These are phyloP conservation scores for Apodemia duryi DNA, from an alignment of 2,888 invertebrate species.

Conservation along the genomic window DNA sequence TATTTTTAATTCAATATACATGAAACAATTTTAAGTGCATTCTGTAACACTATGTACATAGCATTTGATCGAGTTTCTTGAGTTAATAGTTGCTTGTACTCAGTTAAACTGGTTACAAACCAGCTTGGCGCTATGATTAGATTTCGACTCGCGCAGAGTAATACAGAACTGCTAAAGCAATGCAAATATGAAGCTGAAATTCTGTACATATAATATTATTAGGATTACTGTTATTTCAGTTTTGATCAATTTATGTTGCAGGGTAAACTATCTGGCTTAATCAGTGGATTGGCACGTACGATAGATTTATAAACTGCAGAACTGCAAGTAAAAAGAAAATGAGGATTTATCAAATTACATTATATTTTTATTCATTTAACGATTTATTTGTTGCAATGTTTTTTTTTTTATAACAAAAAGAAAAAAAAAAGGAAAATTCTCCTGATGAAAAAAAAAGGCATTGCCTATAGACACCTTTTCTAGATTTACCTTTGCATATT, in stretches of 20 bases:
- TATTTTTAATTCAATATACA: not conserved
- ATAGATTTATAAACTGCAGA: too few relatives aligned
- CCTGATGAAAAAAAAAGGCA: too few relatives aligned
- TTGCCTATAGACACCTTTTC: too few relatives aligned
- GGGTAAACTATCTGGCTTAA: not conserved
- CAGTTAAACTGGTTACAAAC: slow-evolving; percentile 8
- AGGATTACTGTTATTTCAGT: not conserved
- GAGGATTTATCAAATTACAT: too few relatives aligned
- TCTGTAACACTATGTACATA: not conserved
- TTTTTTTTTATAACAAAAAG: too few relatives aligned
- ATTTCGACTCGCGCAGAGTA: slow-evolving; percentile 12
- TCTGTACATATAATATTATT: not conserved
- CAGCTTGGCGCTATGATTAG: slow-evolving; percentile 14
- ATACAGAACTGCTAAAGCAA: slow-evolving; percentile 6
- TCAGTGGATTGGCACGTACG: not conserved
- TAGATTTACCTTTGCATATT: too few relatives aligned
- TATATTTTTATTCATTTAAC: too few relatives aligned
- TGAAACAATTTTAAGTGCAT: not conserved
- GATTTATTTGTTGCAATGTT: too few relatives aligned
- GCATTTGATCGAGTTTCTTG: slow-evolving; percentile 8
- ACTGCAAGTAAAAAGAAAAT: too few relatives aligned
- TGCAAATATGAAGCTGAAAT: slow-evolving; percentile 8
- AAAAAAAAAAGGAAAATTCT: too few relatives aligned
- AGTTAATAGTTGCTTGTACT: slow-evolving; percentile 13
- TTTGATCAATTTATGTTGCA: not conserved